Base-by-base conservation (phyloP, 2,888 invertebrate genomes). In the Artemia sinica region DNA sequence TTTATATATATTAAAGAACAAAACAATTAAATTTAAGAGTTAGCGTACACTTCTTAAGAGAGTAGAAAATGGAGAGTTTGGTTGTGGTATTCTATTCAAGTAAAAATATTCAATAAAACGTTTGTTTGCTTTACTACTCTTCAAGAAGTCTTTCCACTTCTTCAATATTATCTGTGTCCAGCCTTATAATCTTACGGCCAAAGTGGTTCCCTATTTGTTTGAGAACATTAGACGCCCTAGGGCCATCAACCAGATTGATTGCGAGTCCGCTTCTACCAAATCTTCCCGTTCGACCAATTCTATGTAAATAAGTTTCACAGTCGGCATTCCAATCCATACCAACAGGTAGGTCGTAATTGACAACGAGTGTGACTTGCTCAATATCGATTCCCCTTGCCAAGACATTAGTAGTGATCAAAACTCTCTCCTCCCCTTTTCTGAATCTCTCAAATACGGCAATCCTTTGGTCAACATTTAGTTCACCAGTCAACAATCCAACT, bases 261-360 rank as follows among this genome's bases (percentile, higher is more conserved):
- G 97, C 97, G 75, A 97, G 87, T 65, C 97, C n/a, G n/a, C n/a
- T n/a, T n/a, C n/a, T n/a, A n/a, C n/a, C n/a, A n/a, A n/a, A n/a
- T n/a, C n/a, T n/a, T n/a, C n/a, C n/a, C n/a, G n/a, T n/a, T n/a
- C n/a, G n/a, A n/a, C n/a, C n/a, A n/a, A n/a, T n/a, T n/a, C n/a
- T n/a, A n/a, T n/a, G n/a, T n/a, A n/a, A n/a, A n/a, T n/a, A n/a
- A n/a, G n/a, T n/a, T n/a, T n/a, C 97, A 79, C 89, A 94, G 78
- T 96, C 95, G 0, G 95, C 91, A 75, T 85, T 84, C 69, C 86
- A 86, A 49, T 84, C 81, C 72, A 84, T 78, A 76, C 92, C 89
- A 77, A 92, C 84, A 6, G 97, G 97, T 76, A 96, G 83, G 80
- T 98, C 97, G 80, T 94, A 99, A 80, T 99, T 99, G 0, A 98